phyloP scores from a whole-genome alignment of 1,140 invertebrate genomes.

The Drosophila ficusphila region DNA sequence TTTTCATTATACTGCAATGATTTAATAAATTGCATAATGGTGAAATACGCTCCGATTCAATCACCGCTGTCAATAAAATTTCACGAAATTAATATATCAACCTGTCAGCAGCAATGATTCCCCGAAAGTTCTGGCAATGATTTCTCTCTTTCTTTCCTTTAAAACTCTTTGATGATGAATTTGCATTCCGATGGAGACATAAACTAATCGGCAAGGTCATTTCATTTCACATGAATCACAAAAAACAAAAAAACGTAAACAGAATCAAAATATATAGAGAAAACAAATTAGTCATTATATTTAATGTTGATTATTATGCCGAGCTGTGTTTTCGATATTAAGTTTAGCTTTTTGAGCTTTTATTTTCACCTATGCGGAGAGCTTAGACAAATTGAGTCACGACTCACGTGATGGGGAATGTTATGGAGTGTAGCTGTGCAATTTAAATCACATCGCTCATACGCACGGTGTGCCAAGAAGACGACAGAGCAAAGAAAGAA shows the following conservation, averaged over 20 bases:
- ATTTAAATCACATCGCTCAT: conserved; percentile 50
- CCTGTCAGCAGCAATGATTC: conserved; percentile 1
- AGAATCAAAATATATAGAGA: conserved; percentile 18
- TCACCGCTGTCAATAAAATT: background rate
- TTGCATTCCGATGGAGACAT: conserved; percentile 2
- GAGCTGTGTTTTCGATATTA: conserved; percentile 5
- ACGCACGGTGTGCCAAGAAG: conserved; percentile 38
- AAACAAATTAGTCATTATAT: conserved; percentile 54
- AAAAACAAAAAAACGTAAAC: background rate
- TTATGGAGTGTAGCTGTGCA: conserved; percentile 20
- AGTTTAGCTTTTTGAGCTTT: conserved; percentile 18
- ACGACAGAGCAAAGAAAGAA: background rate
- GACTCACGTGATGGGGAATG: conserved; percentile 38
- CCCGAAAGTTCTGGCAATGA: conserved; percentile 4
- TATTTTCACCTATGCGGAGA: conserved; percentile 14
- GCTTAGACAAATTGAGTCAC: conserved; percentile 55
- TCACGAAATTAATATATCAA: background rate
- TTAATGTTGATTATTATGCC: conserved; percentile 45
- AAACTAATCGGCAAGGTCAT: conserved; percentile 24
- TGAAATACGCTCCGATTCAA: background rate
- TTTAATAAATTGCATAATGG: background rate
- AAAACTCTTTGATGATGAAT: conserved; percentile 31
- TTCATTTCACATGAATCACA: conserved; percentile 35
- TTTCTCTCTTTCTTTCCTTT: background rate
- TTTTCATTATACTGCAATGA: background rate